Evolutionary conservation across 2,797 vertebrate species (phyloP).

Genomic region (Lagorchestes hirsutus): DNA sequence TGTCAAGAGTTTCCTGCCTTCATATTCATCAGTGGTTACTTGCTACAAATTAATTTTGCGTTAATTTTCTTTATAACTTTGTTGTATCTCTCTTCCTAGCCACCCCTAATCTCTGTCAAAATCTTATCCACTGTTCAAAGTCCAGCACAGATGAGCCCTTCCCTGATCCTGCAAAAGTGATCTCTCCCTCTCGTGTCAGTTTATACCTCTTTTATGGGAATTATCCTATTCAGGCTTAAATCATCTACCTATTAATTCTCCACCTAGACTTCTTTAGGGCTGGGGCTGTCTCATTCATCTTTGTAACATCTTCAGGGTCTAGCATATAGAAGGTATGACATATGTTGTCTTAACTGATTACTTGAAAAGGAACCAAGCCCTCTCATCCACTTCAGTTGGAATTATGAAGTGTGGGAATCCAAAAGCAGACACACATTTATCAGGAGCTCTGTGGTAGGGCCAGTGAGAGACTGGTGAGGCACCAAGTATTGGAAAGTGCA

Average conservation of each 20-base stretch:
- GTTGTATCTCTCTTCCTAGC: not conserved
- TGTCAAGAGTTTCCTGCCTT: not conserved
- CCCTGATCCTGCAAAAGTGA: not conserved
- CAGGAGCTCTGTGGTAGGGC: not conserved
- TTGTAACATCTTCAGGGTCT: not conserved
- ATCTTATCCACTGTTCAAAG: not conserved
- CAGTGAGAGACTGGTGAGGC: not conserved
- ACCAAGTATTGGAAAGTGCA: not conserved
- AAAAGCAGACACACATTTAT: not conserved
- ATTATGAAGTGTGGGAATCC: not conserved
- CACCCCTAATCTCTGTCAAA: not conserved
- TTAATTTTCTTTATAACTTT: not conserved
- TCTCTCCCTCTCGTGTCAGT: not conserved
- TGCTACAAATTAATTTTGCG: not conserved
- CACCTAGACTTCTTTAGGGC: not conserved
- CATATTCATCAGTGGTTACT: not conserved
- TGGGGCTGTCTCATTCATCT: not conserved
- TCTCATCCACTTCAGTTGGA: not conserved
- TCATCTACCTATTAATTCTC: not conserved
- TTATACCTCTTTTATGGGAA: not conserved
- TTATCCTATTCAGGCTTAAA: not conserved
- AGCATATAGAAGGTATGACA: not conserved
- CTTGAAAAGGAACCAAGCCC: not conserved
- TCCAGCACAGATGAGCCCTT: not conserved
- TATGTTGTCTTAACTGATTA: not conserved